Percentiles rank a stretch among this genome's conserved stretches.
These are phyloP conservation scores for Onychomys arenicola DNA, from an alignment of 2,797 vertebrate species.

Conservation along the genomic window DNA sequence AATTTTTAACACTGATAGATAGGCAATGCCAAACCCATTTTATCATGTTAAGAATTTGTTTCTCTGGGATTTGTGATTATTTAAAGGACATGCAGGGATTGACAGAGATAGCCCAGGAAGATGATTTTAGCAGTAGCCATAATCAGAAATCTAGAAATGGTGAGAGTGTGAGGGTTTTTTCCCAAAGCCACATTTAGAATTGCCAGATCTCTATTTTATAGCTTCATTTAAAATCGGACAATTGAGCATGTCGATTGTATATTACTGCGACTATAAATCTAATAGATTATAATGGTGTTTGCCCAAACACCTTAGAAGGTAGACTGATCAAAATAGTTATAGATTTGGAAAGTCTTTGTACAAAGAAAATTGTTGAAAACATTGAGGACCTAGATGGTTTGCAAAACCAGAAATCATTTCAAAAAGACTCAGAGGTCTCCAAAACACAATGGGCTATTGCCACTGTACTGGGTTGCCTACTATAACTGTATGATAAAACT, in stretches of 20 bases:
- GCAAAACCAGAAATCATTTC: constrained; percentile 55
- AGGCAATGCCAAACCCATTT: neutral
- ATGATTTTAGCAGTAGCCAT: neutral
- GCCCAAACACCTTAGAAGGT: neutral
- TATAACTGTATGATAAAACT: neutral
- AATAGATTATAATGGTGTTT: neutral
- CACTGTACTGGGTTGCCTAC: too few species aligned
- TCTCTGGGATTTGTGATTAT: neutral
- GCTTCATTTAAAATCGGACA: constrained; percentile 2
- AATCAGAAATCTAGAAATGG: neutral
- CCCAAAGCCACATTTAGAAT: neutral
- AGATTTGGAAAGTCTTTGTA: neutral
- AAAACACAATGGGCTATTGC: neutral
- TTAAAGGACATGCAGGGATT: neutral
- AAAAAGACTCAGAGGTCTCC: neutral
- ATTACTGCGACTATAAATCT: constrained; percentile 2
- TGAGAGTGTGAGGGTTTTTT: neutral
- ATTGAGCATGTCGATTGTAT: constrained; percentile 37
- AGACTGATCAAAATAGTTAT: constrained; percentile 14
- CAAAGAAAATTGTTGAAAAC: neutral
- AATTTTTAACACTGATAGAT: neutral
- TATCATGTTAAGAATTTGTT: neutral
- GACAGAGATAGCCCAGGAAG: neutral
- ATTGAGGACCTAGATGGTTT: neutral
- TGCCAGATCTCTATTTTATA: neutral